Base-by-base conservation (phyloP, 2,888 invertebrate genomes). In the Drosophila ustulata region DNA sequence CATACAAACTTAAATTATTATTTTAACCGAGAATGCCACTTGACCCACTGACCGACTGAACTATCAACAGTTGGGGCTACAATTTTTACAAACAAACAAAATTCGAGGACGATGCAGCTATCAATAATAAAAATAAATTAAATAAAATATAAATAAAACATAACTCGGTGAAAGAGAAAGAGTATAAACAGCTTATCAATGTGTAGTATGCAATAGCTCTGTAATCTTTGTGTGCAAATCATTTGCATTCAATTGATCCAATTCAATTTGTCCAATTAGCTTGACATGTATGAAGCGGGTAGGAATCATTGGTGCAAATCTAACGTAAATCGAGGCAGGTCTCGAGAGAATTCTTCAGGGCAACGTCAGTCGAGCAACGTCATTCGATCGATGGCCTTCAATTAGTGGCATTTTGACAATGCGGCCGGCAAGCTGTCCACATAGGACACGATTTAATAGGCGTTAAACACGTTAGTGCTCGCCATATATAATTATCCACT, bases 221-320 rank as follows among this genome's bases (percentile, higher is more conserved):
- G 41, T 62, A 68, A 82, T 86, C 84, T 49, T 23, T 82, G 82
- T 87, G 55, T 87, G 75, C 87, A 83, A 82, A 82, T 82, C 87
- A 78, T 75, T 83, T 75, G 66, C 69, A 75, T 58, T 81, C 68
- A 61, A 87, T 87, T 81, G 69, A 73, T 58, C 78, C 68, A 61
- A 87, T 87, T 81, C 67, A 73, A 64, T 65, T 66, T 53, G 56
- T 52, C 73, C 69, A 74, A 86, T 84, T 80, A 86, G 71, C 47
- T 32, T 56, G 63, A 87, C 75, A 78, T 62, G 18, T 18, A 58
- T 63, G 26, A 50, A 51, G 30, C 55, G 52, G 7, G n/a, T 26
- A 50, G 39, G 37, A 53, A 30, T 52, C 55, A 49, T 26, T 39
- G 6, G 73, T 71, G 64, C 57, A 66, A 83, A 78, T 83, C 72